Conservation (phyloP, 2,113 vertebrate genomes). For the Phrynosoma blainvillii region DNA sequence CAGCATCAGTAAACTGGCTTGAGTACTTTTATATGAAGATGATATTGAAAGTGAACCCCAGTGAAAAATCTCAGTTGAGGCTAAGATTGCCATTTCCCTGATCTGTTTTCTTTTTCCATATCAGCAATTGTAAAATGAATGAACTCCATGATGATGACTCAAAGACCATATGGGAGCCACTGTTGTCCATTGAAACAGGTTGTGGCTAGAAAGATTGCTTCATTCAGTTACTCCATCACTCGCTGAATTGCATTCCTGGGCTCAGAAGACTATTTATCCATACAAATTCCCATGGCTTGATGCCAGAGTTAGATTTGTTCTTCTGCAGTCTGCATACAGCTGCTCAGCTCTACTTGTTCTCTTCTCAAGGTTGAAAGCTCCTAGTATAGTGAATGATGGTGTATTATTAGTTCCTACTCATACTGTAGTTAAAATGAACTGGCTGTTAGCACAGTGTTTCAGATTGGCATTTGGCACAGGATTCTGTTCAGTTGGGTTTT, state of each 20-base stretch:
- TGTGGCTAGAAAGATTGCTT: neutral
- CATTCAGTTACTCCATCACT: no score
- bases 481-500: no score
- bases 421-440: no score
- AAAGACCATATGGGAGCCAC: neutral
- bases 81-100: neutral
- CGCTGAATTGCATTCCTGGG: neutral
- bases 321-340: neutral
- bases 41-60: neutral
- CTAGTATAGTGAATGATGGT: neutral
- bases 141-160: neutral
- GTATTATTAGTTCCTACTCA: no score
- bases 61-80: neutral
- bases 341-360: neutral
- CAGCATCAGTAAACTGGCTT: neutral
- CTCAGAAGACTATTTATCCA: neutral
- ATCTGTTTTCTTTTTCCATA: neutral
- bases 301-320: neutral
- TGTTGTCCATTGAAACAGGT: neutral
- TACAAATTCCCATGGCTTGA: accelerated
- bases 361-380: neutral
- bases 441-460: neutral
- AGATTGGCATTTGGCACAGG: no score
- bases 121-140: neutral
- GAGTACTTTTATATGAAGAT: neutral